Conservation (phyloP, 2,888 invertebrate species). For the Epinotia bilunana region DNA sequence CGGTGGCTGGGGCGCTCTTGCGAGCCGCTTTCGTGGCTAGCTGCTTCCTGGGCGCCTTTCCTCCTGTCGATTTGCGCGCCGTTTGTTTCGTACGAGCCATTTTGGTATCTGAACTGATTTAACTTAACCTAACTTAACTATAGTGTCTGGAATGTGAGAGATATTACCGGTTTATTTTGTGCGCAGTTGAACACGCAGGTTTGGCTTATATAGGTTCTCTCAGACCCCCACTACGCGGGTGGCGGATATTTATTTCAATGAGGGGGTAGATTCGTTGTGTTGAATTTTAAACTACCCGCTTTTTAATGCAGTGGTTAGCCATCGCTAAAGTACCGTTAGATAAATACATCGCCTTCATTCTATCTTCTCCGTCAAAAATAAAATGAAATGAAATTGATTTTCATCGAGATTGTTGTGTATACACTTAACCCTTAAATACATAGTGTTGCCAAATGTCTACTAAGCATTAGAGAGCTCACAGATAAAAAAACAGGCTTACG, state of each 20-base stretch:
- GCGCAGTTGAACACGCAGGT: background rate
- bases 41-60: constrained; percentile 89
- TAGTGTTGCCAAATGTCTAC: too few species aligned
- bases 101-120: constrained; percentile 42
- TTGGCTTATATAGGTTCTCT: constrained; percentile 21
- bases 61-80: constrained; percentile 89
- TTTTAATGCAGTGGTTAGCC: background rate
- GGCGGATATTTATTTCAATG: background rate
- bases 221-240: constrained; percentile 11
- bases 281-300: background rate
- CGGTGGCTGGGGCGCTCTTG: constrained; percentile 89
- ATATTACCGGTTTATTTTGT: constrained; percentile 26
- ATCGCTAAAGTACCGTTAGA: background rate
- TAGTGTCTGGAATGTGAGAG: constrained; percentile 21
- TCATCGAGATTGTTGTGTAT: background rate
- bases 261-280: constrained; percentile 14
- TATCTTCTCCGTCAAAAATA: background rate
- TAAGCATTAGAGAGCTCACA: too few species aligned
- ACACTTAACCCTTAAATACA: too few species aligned
- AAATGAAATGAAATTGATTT: too few species aligned
- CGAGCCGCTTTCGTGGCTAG: constrained; percentile 89
- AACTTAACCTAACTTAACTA: constrained; percentile 22
- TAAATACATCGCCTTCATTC: background rate
- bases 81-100: constrained; percentile 92
- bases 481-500: too few species aligned